Evolutionary conservation across 2,113 vertebrate species (phyloP), one percentile per base, ranked within the genome.

Genomic region (Apistogramma diplotaenia): DNA sequence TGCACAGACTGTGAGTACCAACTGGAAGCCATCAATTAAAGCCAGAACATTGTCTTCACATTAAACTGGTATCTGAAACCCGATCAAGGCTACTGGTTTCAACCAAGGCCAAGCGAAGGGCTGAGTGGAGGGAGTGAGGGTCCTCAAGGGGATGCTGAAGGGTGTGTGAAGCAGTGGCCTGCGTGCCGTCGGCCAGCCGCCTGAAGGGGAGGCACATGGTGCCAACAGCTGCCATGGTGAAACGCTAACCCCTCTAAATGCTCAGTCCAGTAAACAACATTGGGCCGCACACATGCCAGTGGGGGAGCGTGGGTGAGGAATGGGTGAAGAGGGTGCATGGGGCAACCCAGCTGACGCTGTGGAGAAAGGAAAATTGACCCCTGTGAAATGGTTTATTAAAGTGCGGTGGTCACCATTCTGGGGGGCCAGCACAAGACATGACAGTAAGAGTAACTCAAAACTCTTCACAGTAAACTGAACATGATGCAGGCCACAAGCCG

Each of bases 151-250:
- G 91, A 89, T 83, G 86, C 85, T 74, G 78, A 61, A 80, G 90
- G 86, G 92, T 91, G 90, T 93, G 93, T 88, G 89, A 90, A 89
- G 90, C 89, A 51, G 88, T 85, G 89, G 90, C 80, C 87, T 93
- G 93, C 93, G 80, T 94, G 93, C 93, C 25, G 93, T 91, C 92
- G 76, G 82, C 88, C 93, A 92, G 90, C 91, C 93, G 90, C 90
- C 89, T 29, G 71, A 85, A 72, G 74, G 88, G 78, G 78, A 92
- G 93, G 93, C 92, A 94, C 93, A 93, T 93, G 93, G 93, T 92
- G 93, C 93, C 90, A 94, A 93, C 93, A 94, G 93, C 93, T 94
- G 93, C 91, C 90, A 35, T 40, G 78, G 89, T 92, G 91, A 93
- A 94, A 94, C 27, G 92, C 88, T 91, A 94, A 93, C 93, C 93